Conservation (phyloP, 2,113 vertebrate species). For the Accipiter virgatus region DNA sequence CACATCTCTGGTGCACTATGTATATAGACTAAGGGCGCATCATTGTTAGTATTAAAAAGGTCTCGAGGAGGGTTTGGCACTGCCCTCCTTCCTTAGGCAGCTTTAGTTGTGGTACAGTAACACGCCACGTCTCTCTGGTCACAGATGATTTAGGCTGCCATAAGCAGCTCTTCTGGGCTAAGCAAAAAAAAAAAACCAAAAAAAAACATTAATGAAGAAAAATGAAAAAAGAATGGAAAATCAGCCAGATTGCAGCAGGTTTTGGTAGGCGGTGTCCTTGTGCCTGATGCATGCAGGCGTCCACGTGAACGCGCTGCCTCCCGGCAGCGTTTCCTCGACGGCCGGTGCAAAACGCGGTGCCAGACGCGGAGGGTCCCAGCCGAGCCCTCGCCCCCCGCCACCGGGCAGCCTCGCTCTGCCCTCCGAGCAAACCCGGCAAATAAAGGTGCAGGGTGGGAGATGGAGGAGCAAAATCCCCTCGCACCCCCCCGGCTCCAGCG, state of each 20-base stretch:
- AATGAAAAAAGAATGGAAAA: not conserved
- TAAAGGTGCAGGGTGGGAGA: not conserved
- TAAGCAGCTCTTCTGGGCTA: not conserved
- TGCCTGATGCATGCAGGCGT: too few species aligned
- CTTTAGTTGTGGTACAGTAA: not conserved
- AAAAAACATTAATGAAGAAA: not conserved
- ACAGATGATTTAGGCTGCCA: accelerated
- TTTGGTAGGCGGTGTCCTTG: not conserved
- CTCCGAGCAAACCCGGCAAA: not conserved
- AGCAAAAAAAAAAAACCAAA: not conserved
- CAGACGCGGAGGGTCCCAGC: not conserved
- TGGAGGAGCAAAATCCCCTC: not conserved
- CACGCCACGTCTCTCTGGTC: accelerated
- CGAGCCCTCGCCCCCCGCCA: not conserved
- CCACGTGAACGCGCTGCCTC: accelerated
- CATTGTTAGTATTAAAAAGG: not conserved
- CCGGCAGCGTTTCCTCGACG: accelerated
- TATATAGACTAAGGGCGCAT: accelerated
- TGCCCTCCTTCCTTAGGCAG: not conserved
- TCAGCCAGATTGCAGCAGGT: accelerated
- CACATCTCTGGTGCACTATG: accelerated
- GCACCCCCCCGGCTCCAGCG: accelerated
- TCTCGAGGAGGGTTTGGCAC: accelerated
- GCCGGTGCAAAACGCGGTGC: accelerated
- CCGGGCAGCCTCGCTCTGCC: not conserved